Conservation (phyloP, 2,113 vertebrate species). For the Stictonetta naevosa region DNA sequence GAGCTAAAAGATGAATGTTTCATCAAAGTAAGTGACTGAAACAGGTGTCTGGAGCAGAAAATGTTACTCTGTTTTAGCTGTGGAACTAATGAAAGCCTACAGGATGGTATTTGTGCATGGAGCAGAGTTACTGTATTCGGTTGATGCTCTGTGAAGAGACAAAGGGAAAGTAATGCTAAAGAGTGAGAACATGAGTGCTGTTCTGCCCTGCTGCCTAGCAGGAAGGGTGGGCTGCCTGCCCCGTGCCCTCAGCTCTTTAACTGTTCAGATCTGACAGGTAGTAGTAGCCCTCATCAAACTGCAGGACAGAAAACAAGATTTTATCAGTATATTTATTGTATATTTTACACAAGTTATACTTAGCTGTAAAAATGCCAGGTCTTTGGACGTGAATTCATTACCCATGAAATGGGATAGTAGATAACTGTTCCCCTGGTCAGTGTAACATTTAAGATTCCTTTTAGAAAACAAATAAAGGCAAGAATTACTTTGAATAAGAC, state of each 20-base stretch:
- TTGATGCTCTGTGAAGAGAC: background rate
- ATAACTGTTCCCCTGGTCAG: background rate
- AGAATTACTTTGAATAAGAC: slow-evolving; percentile 12
- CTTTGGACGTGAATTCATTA: background rate
- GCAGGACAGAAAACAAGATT: background rate
- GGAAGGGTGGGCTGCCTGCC: background rate
- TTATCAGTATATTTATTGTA: background rate
- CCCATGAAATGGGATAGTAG: background rate
- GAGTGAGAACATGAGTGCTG: background rate
- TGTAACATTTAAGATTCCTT: background rate
- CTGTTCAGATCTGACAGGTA: background rate
- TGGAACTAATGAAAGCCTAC: background rate
- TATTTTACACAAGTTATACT: background rate
- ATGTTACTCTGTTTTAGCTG: background rate
- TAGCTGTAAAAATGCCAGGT: background rate
- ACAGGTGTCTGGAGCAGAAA: background rate
- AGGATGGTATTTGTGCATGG: background rate
- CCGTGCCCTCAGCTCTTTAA: background rate
- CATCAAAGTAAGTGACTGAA: background rate
- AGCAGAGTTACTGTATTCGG: background rate
- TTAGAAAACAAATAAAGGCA: background rate
- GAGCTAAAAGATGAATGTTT: background rate
- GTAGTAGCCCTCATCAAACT: background rate
- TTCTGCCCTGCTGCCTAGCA: background rate
- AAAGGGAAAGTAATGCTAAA: background rate